Evolutionary conservation across 2,888 invertebrate species (phyloP).

Genomic region (Eurytoma californica): DNA sequence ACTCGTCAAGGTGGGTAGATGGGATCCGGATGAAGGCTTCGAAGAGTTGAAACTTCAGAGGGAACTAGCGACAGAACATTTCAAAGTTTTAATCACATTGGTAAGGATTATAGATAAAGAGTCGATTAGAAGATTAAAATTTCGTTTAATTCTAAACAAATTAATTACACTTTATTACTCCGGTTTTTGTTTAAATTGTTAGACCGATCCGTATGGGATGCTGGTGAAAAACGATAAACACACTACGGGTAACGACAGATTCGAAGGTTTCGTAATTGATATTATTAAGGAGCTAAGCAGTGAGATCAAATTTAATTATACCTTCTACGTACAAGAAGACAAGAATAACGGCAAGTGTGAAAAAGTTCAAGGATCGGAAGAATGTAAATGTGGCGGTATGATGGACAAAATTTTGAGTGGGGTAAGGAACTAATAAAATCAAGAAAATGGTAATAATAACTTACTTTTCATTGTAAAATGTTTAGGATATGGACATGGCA

Average conservation of each 20-base stretch:
- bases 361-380: conserved; percentile 71
- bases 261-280: conserved; percentile 93
- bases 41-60: conserved; percentile 73
- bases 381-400: conserved; percentile 89
- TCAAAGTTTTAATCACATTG: conserved; percentile 84
- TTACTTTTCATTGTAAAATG: too few relatives aligned
- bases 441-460: not conserved
- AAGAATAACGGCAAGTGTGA: conserved; percentile 84
- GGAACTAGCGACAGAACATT: conserved; percentile 75
- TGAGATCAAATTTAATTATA: conserved; percentile 88
- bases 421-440: conserved; percentile 75
- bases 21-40: conserved; percentile 81
- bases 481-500: conserved; percentile 90
- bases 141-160: not conserved
- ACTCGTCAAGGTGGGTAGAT: conserved; percentile 81
- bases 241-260: conserved; percentile 87
- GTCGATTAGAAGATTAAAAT: not conserved
- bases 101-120: conserved; percentile 73
- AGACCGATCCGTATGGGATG: conserved; percentile 95
- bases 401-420: conserved; percentile 83
- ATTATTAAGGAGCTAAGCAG: conserved; percentile 87
- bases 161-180: conserved; percentile 30
- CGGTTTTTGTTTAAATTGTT: too few relatives aligned
- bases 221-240: conserved; percentile 81
- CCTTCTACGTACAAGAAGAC: conserved; percentile 86